Evolutionary conservation across 2,888 invertebrate genomes (phyloP).

Genomic region (Entomobrya proxima): DNA sequence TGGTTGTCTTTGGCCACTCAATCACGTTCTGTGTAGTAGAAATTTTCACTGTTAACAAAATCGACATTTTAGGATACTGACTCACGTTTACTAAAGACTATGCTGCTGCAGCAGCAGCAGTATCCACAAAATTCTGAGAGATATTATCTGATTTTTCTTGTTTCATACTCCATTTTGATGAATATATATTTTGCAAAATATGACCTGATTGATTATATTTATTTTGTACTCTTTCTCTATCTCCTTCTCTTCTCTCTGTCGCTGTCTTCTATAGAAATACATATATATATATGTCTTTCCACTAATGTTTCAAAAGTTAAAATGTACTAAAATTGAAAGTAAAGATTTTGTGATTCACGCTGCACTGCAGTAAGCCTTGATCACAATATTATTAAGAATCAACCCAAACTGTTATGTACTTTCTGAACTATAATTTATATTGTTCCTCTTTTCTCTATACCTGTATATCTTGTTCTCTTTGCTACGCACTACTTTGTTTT

Average conservation of each 20-base stretch:
- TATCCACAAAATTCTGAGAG: conserved; percentile 45
- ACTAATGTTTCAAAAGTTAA: conserved; percentile 35
- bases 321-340: conserved; percentile 41
- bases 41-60: no score
- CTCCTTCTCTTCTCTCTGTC: neutral
- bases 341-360: conserved; percentile 73
- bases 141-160: conserved; percentile 39
- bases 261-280: neutral
- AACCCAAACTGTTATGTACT: conserved; percentile 34
- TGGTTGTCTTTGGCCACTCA: no score
- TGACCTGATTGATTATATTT: conserved; percentile 35
- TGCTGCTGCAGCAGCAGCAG: conserved; percentile 31
- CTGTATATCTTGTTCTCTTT: neutral
- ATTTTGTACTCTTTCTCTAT: conserved; percentile 10
- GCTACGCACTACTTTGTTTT: no score
- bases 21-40: neutral
- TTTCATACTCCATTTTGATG: conserved; percentile 17
- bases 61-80: conserved; percentile 21
- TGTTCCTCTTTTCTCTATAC: neutral
- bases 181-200: conserved; percentile 24
- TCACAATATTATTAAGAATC: conserved; percentile 56
- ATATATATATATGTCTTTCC: conserved; percentile 5
- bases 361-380: conserved; percentile 75
- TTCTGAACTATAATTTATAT: neutral
- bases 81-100: conserved; percentile 36